Conservation (phyloP, 2,888 invertebrate species). For the Tortricodes alternella region DNA sequence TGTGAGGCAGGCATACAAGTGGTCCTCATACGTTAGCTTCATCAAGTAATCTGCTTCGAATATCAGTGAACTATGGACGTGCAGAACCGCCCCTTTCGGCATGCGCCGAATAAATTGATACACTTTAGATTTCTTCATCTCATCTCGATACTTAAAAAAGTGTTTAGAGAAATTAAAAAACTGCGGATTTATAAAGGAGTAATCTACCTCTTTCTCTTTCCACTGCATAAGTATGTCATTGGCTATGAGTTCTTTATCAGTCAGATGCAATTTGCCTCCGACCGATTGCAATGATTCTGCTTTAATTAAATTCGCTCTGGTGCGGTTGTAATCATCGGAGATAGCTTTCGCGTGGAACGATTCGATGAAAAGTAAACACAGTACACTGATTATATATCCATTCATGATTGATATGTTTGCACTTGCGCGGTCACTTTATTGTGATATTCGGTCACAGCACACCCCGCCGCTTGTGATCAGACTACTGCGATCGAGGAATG, state of each 20-base stretch:
- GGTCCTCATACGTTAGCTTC: slow-evolving; percentile 84
- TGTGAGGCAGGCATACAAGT: slow-evolving; percentile 81
- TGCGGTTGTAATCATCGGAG: slow-evolving; percentile 43
- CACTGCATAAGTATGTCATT: slow-evolving; percentile 84
- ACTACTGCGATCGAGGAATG: slow-evolving; percentile 17
- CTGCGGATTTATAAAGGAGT: slow-evolving; percentile 77
- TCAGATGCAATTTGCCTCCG: slow-evolving; percentile 77
- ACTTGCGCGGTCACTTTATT: slow-evolving; percentile 24
- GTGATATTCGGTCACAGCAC: slow-evolving; percentile 16
- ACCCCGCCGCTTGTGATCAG: slow-evolving; percentile 20
- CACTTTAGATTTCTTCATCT: slow-evolving; percentile 84
- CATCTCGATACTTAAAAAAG: slow-evolving; percentile 83
- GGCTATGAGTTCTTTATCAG: slow-evolving; percentile 71
- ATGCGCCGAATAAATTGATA: slow-evolving; percentile 85
- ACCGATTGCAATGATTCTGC: slow-evolving; percentile 71
- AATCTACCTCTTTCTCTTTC: slow-evolving; percentile 79
- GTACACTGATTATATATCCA: slow-evolving; percentile 33
- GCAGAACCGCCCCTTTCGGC: slow-evolving; percentile 90
- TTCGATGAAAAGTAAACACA: slow-evolving; percentile 39
- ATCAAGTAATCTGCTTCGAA: slow-evolving; percentile 84
- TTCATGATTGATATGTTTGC: slow-evolving; percentile 36
- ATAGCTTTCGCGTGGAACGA: slow-evolving; percentile 42
- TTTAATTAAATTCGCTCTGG: slow-evolving; percentile 50
- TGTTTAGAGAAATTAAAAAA: slow-evolving; percentile 85
- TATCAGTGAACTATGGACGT: slow-evolving; percentile 86